Base-by-base conservation (phyloP, 2,113 vertebrate species). In the Talpa occidentalis region DNA sequence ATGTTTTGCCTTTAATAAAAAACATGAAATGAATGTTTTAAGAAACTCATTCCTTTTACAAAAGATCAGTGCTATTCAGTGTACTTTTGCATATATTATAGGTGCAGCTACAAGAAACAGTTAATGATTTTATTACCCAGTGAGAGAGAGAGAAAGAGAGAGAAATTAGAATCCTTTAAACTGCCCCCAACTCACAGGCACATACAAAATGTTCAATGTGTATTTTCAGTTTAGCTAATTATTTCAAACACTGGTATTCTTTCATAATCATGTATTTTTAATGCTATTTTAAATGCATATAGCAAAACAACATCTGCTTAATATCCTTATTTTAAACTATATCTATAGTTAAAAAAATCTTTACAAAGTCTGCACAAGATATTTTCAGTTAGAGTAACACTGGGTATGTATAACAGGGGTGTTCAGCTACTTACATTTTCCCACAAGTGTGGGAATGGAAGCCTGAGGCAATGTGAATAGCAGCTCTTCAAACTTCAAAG, bases 401-500 rank as follows among this genome's bases (percentile, higher is more conserved):
- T 87, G 86, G 86, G 87, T 91, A 92, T 96, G 90, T 94, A 96
- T 78, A 90, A 97, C 94, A 97, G 86, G 96, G 94, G 66, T 96
- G 83, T 92, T 98, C 95, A 85, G 80, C 82, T 49, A 49, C 96
- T 97, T 97, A 96, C 52, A 94, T 96, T 97, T 96, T 95, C 96
- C 94, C 96, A 97, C 96, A 97, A 97, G 97, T 97, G 97, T 97
- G 93, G 77, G 94, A 94, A 97, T 94, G 87, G 96, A 94, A 96
- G 98, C 98, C 98, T 42, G 82, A 97, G 98, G 98, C 98, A 97
- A 98, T 97, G 94, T 97, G 97, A 98, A 98, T 97, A 96, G 97
- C 97, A 97, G 95, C 97, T 97, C 97, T 98, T 97, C 96, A 89
- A 69, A 98, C 97, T 98, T 98, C 98, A 98, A 98, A 98, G 98